Percentiles rank a stretch among this genome's conserved stretches.
These are phyloP conservation scores for Hetaerina titia DNA, from an alignment of 2,888 invertebrate species.

Conservation along the genomic window DNA sequence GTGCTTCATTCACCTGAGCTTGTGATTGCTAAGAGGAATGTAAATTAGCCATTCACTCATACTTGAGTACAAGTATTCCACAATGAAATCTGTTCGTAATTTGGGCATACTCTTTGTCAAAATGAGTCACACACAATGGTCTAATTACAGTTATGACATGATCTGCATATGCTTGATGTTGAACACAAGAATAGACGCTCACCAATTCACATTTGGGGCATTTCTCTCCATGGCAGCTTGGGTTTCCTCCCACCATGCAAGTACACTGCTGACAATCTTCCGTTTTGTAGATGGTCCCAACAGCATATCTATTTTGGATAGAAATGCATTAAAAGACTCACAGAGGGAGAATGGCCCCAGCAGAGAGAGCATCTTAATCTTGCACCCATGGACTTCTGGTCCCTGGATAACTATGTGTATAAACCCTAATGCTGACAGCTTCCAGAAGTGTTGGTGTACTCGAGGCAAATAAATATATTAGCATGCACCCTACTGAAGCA, in stretches of 20 bases:
- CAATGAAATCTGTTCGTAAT: not conserved
- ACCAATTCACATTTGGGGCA: constrained; percentile 83
- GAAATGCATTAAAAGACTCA: constrained; percentile 69
- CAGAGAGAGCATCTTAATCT: too few species aligned
- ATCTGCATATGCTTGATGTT: not conserved
- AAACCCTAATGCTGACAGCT: too few species aligned
- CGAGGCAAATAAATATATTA: too few species aligned
- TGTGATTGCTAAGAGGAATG: too few species aligned
- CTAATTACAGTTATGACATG: not conserved
- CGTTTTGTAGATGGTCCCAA: constrained; percentile 85
- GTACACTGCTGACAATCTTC: constrained; percentile 88
- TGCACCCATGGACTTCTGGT: too few species aligned
- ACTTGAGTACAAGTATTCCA: not conserved
- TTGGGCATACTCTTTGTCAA: not conserved
- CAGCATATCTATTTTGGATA: constrained; percentile 81
- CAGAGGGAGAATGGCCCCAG: not conserved
- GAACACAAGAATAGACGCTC: constrained; percentile 70
- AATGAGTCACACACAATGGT: not conserved
- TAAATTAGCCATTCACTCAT: too few species aligned
- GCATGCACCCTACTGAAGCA: too few species aligned
- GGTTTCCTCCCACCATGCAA: constrained; percentile 87
- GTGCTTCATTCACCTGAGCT: too few species aligned
- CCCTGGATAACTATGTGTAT: too few species aligned
- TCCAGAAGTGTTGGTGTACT: too few species aligned
- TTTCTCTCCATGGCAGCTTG: constrained; percentile 83